Evolutionary conservation across 2,888 invertebrate genomes (phyloP).

Genomic region (Orchesella flavescens): DNA sequence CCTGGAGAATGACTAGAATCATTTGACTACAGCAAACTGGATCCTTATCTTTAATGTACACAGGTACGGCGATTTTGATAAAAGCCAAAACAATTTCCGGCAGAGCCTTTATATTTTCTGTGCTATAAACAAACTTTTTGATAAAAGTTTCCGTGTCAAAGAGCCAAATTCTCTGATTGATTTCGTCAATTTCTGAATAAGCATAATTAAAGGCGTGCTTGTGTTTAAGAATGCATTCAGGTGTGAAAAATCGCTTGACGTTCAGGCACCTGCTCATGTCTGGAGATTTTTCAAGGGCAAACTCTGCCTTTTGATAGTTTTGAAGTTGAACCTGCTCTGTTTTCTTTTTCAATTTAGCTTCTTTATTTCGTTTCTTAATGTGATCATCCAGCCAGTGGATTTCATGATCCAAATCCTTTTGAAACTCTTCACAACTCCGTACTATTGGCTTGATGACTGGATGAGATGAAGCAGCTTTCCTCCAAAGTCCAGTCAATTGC

Average conservation of each 20-base stretch:
- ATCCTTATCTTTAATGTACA: background rate
- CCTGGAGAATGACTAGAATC: slow-evolving; percentile 16
- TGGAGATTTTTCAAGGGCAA: background rate
- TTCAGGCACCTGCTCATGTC: background rate
- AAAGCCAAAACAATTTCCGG: background rate
- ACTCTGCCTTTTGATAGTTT: background rate
- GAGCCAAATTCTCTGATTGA: slow-evolving; percentile 21
- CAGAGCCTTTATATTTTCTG: background rate
- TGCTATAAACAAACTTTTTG: background rate
- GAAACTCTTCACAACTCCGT: background rate
- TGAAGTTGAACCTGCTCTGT: background rate
- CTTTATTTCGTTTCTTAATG: background rate
- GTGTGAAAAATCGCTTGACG: background rate
- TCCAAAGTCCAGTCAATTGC: background rate
- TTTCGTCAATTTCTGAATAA: background rate
- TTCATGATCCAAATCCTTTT: background rate
- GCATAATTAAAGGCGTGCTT: background rate
- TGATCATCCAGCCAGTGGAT: background rate
- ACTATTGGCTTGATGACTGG: background rate
- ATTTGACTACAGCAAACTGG: slow-evolving; percentile 35
- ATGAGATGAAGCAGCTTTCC: background rate
- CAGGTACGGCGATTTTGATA: background rate
- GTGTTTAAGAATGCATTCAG: background rate
- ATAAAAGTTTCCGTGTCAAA: slow-evolving; percentile 34
- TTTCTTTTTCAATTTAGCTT: background rate